Conservation (phyloP, 2,888 invertebrate genomes). For the Osmoderma eremita region DNA sequence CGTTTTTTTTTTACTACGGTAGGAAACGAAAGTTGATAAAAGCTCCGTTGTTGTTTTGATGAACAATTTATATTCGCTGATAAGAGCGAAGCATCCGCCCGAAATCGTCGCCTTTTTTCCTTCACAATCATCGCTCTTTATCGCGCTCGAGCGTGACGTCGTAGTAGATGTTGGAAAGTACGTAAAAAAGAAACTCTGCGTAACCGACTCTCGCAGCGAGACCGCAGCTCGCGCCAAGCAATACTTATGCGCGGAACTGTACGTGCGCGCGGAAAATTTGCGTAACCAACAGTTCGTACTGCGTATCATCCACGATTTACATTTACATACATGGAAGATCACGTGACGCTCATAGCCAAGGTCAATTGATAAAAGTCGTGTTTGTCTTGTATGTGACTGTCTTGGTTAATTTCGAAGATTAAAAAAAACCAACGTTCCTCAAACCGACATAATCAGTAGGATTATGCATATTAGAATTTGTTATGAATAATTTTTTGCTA, state of each 20-base stretch:
- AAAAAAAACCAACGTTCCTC: too few species aligned
- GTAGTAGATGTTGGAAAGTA: neutral
- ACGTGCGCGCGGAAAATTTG: too few species aligned
- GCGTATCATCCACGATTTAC: too few species aligned
- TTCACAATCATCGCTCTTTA: neutral
- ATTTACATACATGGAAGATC: neutral
- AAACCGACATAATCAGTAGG: too few species aligned
- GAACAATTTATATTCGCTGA: slow-evolving; percentile 16
- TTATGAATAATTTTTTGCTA: too few species aligned
- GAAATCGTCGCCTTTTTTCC: neutral
- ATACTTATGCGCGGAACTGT: too few species aligned
- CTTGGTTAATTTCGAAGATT: neutral
- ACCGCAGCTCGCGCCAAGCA: neutral
- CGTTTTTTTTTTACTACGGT: slow-evolving; percentile 13
- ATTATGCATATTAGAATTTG: too few species aligned
- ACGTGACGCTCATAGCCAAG: slow-evolving; percentile 2
- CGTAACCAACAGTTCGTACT: too few species aligned
- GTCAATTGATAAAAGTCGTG: slow-evolving; percentile 9
- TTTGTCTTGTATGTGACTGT: slow-evolving; percentile 4
- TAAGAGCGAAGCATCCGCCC: slow-evolving; percentile 17
- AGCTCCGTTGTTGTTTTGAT: slow-evolving; percentile 12
- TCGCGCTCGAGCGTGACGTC: neutral
- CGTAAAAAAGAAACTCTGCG: neutral
- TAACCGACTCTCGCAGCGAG: neutral
- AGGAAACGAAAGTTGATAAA: slow-evolving; percentile 21